Evolutionary conservation across 1,140 invertebrate genomes (phyloP).

Genomic region (Leptopilina clavipes): DNA sequence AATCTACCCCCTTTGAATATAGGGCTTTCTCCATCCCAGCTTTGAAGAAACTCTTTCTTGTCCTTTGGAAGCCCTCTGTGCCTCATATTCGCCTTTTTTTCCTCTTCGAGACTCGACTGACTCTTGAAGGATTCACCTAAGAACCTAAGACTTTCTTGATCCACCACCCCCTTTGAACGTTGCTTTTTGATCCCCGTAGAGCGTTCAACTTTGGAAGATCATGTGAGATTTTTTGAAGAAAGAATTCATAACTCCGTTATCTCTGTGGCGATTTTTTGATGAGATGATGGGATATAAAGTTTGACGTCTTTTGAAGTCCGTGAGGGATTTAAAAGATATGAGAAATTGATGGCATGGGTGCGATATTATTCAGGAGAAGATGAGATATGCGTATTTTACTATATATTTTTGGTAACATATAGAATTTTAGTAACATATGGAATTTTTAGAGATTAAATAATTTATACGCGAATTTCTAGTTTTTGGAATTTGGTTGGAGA

Average conservation of each 20-base stretch:
- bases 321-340: background rate
- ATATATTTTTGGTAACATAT: too few species aligned
- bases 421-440: too few species aligned
- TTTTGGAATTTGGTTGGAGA: conserved; percentile 11
- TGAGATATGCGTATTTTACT: background rate
- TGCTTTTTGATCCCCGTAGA: conserved; percentile 67
- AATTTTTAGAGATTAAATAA: too few species aligned
- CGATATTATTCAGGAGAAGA: background rate
- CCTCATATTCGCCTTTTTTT: conserved; percentile 50
- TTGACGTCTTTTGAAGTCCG: background rate
- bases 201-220: conserved; percentile 69
- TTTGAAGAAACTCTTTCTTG: conserved; percentile 40
- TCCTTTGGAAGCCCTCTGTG: conserved; percentile 57
- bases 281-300: conserved; percentile 12
- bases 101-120: conserved; percentile 10
- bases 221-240: conserved; percentile 66
- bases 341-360: conserved; percentile 1
- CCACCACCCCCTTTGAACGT: conserved; percentile 59
- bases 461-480: too few species aligned
- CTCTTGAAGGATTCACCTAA: conserved; percentile 48
- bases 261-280: conserved; percentile 18
- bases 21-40: background rate
- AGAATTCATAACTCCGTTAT: conserved; percentile 70
- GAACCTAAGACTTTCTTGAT: conserved; percentile 63
- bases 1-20: conserved; percentile 43